phyloP scores from a whole-genome alignment of 1,140 invertebrate species.

The Tyrophagus putrescentiae region DNA sequence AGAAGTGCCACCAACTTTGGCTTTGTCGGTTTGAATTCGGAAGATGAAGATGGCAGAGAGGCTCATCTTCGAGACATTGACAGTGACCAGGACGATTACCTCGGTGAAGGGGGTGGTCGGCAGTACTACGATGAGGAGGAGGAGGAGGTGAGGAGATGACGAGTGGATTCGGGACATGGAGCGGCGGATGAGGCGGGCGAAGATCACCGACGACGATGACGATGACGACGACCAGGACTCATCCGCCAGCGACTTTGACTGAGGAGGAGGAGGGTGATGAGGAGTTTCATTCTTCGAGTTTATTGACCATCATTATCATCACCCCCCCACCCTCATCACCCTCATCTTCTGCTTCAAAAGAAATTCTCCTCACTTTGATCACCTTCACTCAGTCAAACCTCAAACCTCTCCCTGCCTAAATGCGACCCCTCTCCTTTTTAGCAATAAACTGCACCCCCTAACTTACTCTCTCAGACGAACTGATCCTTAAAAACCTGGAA shows the following conservation, averaged over 20 bases:
- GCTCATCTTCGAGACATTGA: neutral
- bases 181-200: neutral
- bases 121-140: neutral
- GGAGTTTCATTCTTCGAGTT: neutral
- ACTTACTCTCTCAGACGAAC: no score
- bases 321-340: no score
- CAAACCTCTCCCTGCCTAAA: no score
- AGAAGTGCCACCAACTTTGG: no score
- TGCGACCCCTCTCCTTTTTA: no score
- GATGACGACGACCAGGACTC: neutral
- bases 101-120: neutral
- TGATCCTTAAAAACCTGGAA: no score
- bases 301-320: neutral
- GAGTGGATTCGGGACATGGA: neutral
- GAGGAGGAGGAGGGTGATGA: neutral
- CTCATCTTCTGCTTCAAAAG: no score
- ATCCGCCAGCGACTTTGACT: neutral
- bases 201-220: constrained; percentile 3
- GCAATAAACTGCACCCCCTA: no score
- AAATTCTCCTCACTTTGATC: no score
- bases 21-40: neutral
- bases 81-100: neutral
- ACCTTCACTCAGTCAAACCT: no score
- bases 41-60: neutral
- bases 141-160: neutral